Base-by-base conservation (phyloP, 2,888 invertebrate species). In the Neria commutata region DNA sequence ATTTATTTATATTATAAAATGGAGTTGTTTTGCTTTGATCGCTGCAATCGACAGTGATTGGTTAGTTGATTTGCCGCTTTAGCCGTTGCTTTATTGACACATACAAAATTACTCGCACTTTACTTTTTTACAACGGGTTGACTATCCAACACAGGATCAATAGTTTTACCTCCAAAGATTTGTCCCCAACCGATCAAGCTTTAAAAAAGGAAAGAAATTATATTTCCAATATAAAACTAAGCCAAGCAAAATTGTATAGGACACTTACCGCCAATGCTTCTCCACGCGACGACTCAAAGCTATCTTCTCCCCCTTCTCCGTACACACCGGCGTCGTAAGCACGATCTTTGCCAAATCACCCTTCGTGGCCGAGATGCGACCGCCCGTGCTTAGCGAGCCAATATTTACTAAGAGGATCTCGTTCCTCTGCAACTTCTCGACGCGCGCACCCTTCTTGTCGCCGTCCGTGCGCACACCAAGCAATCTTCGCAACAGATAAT, bases 171-270 rank as follows among this genome's bases (percentile, higher is more conserved):
- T 79, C 96, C 93, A 83, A 95, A 90, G 83, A 99, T 99, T 83
- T 98, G 95, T 71, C 98, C 99, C 99, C 99, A 99, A 71, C 99
- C 99, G 81, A 99, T 99, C 79, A 99, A 89, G 83, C 92, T 91
- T 25, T 85, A 85, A 26, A 26, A 14, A n/a, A 26, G 50, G 23
- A 34, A 42, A 17, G 3, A 29, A 54, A 14, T 24, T 1, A 34
- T 24, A 25, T 42, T 52, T 29, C 34, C 34, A 19, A 48, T 40
- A 17, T 6, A 17, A 8, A 21, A 54, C 25, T n/a, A 14, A 53
- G 52, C 61, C 48, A 50, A 40, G 26, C 49, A 50, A 10, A 23
- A 23, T 29, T 34, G 19, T 17, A n/a, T 14, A 6, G 6, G 1
- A 6, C 34, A 74, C 83, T 83, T 81, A 92, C 92, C 99, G 91